Conservation (phyloP, 2,113 vertebrate species). For the Podilymbus podiceps region DNA sequence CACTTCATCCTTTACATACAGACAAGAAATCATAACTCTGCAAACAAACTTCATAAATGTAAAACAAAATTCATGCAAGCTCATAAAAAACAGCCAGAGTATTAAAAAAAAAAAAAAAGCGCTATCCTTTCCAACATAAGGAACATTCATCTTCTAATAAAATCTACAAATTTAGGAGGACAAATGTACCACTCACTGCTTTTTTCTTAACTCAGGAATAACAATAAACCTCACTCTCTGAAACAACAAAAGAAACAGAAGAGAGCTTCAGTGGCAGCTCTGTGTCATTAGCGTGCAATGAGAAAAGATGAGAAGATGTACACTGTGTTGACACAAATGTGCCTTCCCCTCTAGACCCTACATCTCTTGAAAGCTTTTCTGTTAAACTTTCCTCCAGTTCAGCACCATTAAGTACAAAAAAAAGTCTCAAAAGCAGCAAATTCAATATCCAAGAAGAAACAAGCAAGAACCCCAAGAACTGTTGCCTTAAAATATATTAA, state of each 20-base stretch:
- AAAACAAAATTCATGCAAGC: constrained; percentile 74
- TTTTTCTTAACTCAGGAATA: constrained; percentile 80
- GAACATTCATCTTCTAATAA: constrained; percentile 83
- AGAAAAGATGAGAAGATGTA: constrained; percentile 87
- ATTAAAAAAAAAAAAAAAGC: constrained; percentile 5
- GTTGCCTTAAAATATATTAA: constrained; percentile 83
- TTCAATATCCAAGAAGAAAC: constrained; percentile 79
- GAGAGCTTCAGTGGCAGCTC: constrained; percentile 82
- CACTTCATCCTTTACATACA: constrained; percentile 52
- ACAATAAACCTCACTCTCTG: constrained; percentile 83
- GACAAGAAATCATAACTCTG: constrained; percentile 52
- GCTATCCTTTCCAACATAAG: constrained; percentile 70
- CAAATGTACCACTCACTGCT: constrained; percentile 79
- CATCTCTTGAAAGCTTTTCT: constrained; percentile 87
- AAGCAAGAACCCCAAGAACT: constrained; percentile 77
- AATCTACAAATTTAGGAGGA: constrained; percentile 77
- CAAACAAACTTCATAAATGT: constrained; percentile 73
- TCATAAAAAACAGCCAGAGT: constrained; percentile 60
- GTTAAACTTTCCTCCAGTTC: constrained; percentile 82
- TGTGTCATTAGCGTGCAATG: constrained; percentile 87
- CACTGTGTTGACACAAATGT: constrained; percentile 86
- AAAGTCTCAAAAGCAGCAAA: constrained; percentile 81
- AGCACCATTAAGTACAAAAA: constrained; percentile 80
- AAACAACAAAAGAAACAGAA: constrained; percentile 83
- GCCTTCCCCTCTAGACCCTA: constrained; percentile 76